A percentile compares a stretch with the other conserved stretches of the same genome.
Conservation (phyloP, 2,797 vertebrate species). For the Eremophila alpestris region DNA sequence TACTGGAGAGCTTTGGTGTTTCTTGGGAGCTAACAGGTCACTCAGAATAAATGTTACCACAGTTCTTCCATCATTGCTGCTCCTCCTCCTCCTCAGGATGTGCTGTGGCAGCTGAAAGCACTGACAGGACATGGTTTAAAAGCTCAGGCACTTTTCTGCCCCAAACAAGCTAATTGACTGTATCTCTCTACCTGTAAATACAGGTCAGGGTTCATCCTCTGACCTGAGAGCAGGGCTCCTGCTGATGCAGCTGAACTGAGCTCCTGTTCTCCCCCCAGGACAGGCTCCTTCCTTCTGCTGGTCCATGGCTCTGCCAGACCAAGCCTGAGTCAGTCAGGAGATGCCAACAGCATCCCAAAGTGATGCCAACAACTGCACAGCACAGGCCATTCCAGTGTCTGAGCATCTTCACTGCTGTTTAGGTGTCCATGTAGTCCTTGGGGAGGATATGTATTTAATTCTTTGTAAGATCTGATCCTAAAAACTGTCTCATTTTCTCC, state of each 20-base stretch:
- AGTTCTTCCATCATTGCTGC: neutral
- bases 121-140: neutral
- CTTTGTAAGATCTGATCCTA: neutral
- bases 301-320: neutral
- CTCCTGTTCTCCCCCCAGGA: neutral
- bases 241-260: neutral
- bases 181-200: neutral
- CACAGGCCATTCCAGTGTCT: neutral
- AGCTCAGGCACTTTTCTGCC: neutral
- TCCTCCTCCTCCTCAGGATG: neutral
- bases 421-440: too few species aligned
- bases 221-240: neutral
- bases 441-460: fast-evolving
- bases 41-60: neutral
- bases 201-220: neutral
- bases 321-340: neutral
- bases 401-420: neutral
- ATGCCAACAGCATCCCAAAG: neutral
- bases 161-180: neutral
- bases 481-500: neutral
- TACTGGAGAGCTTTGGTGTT: neutral
- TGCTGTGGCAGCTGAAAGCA: neutral
- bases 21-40: neutral
- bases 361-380: neutral
- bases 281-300: neutral